Base-by-base conservation (phyloP, 2,888 invertebrate genomes). In the Heliconius hortense region DNA sequence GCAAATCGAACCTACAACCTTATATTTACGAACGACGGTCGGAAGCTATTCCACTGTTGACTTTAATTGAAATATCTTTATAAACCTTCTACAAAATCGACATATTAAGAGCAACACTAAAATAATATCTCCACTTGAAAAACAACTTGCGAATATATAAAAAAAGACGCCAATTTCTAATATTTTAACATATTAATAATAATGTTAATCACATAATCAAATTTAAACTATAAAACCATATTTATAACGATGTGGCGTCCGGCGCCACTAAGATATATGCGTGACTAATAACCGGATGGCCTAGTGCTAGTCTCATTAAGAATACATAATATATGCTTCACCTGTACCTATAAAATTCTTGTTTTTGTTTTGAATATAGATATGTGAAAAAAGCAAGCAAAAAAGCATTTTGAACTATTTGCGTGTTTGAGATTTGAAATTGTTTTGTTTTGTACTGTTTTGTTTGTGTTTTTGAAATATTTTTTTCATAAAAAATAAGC, bases 211-310 rank as follows among this genome's bases (percentile, higher is more conserved):
- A 35, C 66, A 39, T 24, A 39, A 66, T 43, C 15, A 43, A 66
- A 66, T 43, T 24, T 39, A 8, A 4, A 35, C 1, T 31, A 67
- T 67, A 26, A 69, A 48, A 21, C 8, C 3, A 66, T 24, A 66
- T 43, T 24, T 24, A 35, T 18, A 69, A 69, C 15, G 18, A 31
- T 10, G 24, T 66, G 39, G 66, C 13, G 39, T 53, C 56, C 15
- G 71, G 71, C 71, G 71, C 71, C 71, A 71, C 28, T 60, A 39
- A 59, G 56, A 31, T 35, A 13, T 69, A 31, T 26, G 43, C 39
- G 71, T 71, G 71, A 71, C 71, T 62, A 71, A 71, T 71, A 71
- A 60, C 60, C 71, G 71, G 71, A 71, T 69, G 24, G 60, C 43
- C 59, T 71, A 71, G 71, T 39, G 26, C 39, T 35, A 62, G 71